Evolutionary conservation across 2,797 vertebrate species (phyloP).

Genomic region (Myioborus melanocephalus): DNA sequence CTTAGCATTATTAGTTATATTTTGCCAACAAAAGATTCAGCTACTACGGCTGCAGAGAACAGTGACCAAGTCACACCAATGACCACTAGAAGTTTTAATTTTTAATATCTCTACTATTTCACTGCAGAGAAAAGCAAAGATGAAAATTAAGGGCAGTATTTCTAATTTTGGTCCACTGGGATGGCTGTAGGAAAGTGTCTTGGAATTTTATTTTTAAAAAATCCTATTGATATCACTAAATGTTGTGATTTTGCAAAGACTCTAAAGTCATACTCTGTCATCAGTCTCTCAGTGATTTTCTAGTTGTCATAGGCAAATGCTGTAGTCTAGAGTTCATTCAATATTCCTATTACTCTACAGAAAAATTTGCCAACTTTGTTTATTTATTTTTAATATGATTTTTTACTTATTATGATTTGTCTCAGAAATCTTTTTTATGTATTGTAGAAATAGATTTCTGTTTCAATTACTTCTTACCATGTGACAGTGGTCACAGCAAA

Average conservation of each 20-base stretch:
- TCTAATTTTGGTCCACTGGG: neutral
- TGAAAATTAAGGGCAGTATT: neutral
- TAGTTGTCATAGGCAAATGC: neutral
- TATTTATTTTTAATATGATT: neutral
- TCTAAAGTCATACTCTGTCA: neutral
- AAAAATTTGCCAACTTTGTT: neutral
- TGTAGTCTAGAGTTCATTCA: neutral
- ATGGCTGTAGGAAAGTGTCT: neutral
- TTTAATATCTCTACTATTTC: neutral
- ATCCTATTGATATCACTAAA: neutral
- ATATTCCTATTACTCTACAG: neutral
- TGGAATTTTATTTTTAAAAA: neutral
- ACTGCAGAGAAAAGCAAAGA: neutral
- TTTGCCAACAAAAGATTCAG: slow-evolving; percentile 19
- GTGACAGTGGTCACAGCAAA: neutral
- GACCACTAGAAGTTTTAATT: neutral
- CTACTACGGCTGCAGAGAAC: neutral
- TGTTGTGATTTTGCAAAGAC: neutral
- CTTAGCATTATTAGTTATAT: neutral
- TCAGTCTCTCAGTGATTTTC: neutral
- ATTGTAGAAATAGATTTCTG: neutral
- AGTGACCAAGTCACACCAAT: neutral
- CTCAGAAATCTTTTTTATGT: neutral
- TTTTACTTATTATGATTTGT: neutral
- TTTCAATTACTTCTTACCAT: neutral